Conservation (phyloP, 2,888 invertebrate genomes). For the Monochamus alternatus region DNA sequence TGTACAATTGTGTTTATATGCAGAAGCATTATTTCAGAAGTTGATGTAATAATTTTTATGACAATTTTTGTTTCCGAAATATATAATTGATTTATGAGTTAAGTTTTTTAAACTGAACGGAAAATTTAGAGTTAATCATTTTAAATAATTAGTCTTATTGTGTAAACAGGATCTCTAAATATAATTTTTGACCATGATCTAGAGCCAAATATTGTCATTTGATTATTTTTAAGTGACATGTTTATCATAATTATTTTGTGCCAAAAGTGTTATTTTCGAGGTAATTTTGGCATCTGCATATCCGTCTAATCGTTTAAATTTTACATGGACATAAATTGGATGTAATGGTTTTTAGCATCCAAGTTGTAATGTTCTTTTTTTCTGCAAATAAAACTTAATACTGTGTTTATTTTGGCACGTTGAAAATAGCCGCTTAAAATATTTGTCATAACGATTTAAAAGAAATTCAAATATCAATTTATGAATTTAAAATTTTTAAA, state of each 20-base stretch:
- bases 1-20: too few relatives aligned
- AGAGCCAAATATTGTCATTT: slow-evolving; percentile 12
- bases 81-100: too few relatives aligned
- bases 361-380: not conserved
- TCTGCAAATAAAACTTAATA: not conserved
- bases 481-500: too few relatives aligned
- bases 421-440: not conserved
- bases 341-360: not conserved
- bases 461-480: too few relatives aligned
- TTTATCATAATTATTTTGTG: slow-evolving; percentile 24
- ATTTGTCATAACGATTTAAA: not conserved
- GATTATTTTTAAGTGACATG: slow-evolving; percentile 21
- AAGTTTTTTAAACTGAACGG: too few relatives aligned
- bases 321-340: not conserved
- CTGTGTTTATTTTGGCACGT: too few relatives aligned
- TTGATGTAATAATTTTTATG: too few relatives aligned
- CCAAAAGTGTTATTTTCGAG: slow-evolving; percentile 6
- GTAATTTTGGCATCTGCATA: slow-evolving; percentile 3
- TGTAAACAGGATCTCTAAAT: slow-evolving; percentile 1
- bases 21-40: too few relatives aligned
- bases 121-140: not conserved
- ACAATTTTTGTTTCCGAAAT: too few relatives aligned
- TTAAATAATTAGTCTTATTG: not conserved
- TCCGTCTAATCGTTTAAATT: not conserved
- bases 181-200: not conserved